Percentiles rank a stretch among this genome's conserved stretches.
Conservation (phyloP, 2,797 vertebrate species). For the Naso thynnoides region DNA sequence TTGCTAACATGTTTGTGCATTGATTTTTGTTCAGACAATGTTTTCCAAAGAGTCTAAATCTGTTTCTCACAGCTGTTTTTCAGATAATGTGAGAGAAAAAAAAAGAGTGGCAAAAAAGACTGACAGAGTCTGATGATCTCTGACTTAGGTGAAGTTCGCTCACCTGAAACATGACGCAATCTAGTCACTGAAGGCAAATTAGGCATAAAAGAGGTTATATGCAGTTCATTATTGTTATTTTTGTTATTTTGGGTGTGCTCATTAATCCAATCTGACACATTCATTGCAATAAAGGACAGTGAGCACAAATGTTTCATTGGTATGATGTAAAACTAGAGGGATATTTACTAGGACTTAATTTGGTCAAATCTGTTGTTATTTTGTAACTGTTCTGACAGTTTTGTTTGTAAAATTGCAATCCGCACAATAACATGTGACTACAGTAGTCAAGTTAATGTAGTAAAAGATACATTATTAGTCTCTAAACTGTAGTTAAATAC, state of each 20-base stretch:
- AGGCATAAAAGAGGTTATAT: background rate
- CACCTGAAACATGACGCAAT: background rate
- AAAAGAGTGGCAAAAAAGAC: background rate
- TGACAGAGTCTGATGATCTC: background rate
- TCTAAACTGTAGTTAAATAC: too few species aligned
- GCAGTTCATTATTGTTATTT: background rate
- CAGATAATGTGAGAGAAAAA: too few species aligned
- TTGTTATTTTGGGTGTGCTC: constrained; percentile 10
- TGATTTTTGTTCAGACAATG: background rate
- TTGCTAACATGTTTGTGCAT: constrained; percentile 1
- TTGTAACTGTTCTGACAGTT: too few species aligned
- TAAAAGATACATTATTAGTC: too few species aligned
- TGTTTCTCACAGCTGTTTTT: too few species aligned
- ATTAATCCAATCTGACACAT: constrained; percentile 2
- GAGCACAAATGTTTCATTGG: background rate
- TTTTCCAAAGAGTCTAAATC: background rate
- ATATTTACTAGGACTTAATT: background rate
- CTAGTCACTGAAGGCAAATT: background rate
- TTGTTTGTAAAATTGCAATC: too few species aligned
- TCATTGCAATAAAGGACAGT: background rate
- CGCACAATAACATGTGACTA: too few species aligned
- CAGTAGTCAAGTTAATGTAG: too few species aligned
- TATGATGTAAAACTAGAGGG: background rate
- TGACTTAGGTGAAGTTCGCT: background rate
- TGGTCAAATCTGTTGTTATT: background rate